These are phyloP conservation scores for Crossocerus cetratus DNA, from an alignment of 2,888 invertebrate species.

Conservation along the genomic window DNA sequence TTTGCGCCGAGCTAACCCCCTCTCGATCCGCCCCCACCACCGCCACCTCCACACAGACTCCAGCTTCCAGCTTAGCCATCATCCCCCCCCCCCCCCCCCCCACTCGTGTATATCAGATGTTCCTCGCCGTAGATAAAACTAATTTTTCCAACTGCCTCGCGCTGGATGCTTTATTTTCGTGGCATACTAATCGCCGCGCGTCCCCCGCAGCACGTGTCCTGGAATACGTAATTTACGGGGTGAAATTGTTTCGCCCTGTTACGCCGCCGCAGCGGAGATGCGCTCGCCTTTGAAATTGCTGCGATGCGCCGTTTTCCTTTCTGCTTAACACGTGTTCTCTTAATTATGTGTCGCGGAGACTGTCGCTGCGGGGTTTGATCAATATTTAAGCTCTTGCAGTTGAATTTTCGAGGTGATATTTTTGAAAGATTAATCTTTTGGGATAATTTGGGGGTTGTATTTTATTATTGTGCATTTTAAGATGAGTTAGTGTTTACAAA, in stretches of 20 bases:
- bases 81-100: slow-evolving; percentile 46
- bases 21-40: too few relatives aligned
- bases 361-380: too few relatives aligned
- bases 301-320: not conserved
- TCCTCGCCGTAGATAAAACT: slow-evolving; percentile 49
- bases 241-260: slow-evolving; percentile 6
- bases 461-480: too few relatives aligned
- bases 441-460: too few relatives aligned
- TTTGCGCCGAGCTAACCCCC: slow-evolving; percentile 26
- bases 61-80: slow-evolving; percentile 14
- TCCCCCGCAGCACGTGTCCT: not conserved
- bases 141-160: slow-evolving; percentile 51
- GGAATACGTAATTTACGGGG: slow-evolving; percentile 36
- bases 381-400: too few relatives aligned
- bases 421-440: too few relatives aligned
- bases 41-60: slow-evolving; percentile 50
- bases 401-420: too few relatives aligned
- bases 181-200: slow-evolving; percentile 53
- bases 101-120: slow-evolving; percentile 55
- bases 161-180: slow-evolving; percentile 53
- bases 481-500: too few relatives aligned
- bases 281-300: too few relatives aligned
- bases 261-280: not conserved
- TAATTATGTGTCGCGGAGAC: not conserved
- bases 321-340: not conserved